These are phyloP conservation scores for Unio pictorum DNA, from an alignment of 2,888 invertebrate genomes.

Conservation along the genomic window DNA sequence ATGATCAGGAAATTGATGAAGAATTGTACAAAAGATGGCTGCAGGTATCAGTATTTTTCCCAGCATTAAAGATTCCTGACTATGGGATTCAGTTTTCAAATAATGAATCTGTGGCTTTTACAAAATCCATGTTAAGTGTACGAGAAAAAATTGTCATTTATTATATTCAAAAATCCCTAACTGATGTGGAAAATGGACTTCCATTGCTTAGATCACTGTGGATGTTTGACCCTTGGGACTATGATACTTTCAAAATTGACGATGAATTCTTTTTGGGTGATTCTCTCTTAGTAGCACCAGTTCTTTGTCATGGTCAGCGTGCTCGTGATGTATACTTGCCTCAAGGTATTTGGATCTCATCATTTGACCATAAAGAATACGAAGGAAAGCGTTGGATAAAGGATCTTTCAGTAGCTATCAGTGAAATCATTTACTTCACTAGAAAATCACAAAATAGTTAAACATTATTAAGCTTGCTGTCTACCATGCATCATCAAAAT, in stretches of 20 bases:
- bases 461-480: too few relatives aligned
- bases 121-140: constrained; percentile 25
- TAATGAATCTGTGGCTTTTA: constrained; percentile 84
- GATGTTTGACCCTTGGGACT: constrained; percentile 47
- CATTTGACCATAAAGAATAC: constrained; percentile 14
- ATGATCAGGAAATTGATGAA: constrained; percentile 23
- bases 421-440: constrained; percentile 35
- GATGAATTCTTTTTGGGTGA: constrained; percentile 53
- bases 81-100: not conserved
- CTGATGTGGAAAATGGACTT: constrained; percentile 76
- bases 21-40: constrained; percentile 84
- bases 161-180: constrained; percentile 82
- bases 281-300: constrained; percentile 50
- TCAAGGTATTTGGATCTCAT: constrained; percentile 29
- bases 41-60: constrained; percentile 88
- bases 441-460: constrained; percentile 2
- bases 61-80: constrained; percentile 90
- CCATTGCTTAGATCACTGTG: constrained; percentile 47
- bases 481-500: too few relatives aligned
- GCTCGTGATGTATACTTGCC: constrained; percentile 53
- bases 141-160: constrained; percentile 77
- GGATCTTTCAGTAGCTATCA: constrained; percentile 26
- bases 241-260: constrained; percentile 27
- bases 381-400: constrained; percentile 32
- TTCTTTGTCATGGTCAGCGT: constrained; percentile 42